Conservation (phyloP, 2,888 invertebrate species). For the Lordiphosa fenestrarum region DNA sequence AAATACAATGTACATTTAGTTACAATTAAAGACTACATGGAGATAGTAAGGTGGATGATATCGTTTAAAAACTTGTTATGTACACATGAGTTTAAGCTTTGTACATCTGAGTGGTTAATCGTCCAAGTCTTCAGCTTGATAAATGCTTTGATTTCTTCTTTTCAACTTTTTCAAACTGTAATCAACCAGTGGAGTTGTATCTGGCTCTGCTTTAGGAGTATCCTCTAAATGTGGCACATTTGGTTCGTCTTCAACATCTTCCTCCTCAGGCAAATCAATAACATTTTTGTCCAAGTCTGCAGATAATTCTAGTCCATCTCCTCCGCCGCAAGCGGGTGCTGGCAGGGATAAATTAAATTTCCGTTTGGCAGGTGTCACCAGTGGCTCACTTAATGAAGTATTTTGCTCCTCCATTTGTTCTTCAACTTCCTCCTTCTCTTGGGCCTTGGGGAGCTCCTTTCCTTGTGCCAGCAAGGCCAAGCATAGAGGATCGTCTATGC, state of each 20-base stretch:
- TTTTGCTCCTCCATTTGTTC: neutral
- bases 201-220: no score
- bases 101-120: constrained; percentile 28
- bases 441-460: constrained; percentile 76
- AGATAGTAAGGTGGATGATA: no score
- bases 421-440: constrained; percentile 47
- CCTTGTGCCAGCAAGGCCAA: constrained; percentile 83
- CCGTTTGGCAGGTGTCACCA: constrained; percentile 62
- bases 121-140: constrained; percentile 54
- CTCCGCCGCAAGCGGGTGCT: constrained; percentile 41
- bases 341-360: constrained; percentile 70
- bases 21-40: no score
- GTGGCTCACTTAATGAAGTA: constrained; percentile 1
- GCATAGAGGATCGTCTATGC: constrained; percentile 90
- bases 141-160: constrained; percentile 77
- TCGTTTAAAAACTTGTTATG: no score
- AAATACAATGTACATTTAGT: no score
- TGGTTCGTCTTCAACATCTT: constrained; percentile 9
- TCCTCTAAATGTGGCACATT: neutral
- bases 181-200: constrained; percentile 1
- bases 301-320: neutral
- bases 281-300: constrained; percentile 19
- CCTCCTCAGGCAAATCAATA: constrained; percentile 41
- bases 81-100: no score
- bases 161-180: constrained; percentile 75